A percentile compares a stretch with the other conserved stretches of the same genome.
These are phyloP conservation scores for Hemichromis elongatus DNA, from an alignment of 2,113 vertebrate genomes.

Conservation along the genomic window DNA sequence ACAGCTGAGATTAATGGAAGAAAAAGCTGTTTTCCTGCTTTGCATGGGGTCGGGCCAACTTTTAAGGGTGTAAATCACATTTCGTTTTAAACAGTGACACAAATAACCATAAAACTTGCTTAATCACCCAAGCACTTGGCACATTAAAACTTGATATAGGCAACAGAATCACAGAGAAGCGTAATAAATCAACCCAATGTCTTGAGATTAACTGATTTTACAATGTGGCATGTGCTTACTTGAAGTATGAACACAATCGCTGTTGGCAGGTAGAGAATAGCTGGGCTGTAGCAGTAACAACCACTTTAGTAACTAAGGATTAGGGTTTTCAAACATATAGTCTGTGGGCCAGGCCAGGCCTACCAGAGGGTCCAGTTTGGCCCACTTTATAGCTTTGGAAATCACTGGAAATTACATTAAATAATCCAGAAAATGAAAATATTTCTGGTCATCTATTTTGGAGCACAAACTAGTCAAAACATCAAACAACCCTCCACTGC, in stretches of 20 bases:
- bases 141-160: not conserved
- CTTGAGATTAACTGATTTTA: not conserved
- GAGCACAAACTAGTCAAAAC: not conserved
- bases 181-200: not conserved
- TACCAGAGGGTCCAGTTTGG: not conserved
- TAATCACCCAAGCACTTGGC: not conserved
- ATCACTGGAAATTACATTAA: not conserved
- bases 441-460: not conserved
- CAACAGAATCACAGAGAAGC: not conserved
- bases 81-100: not conserved
- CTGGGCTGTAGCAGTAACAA: not conserved
- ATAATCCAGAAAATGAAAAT: not conserved
- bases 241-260: rapidly evolving
- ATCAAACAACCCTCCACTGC: not conserved
- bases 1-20: not conserved
- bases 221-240: not conserved
- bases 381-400: not conserved
- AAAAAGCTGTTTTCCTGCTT: not conserved
- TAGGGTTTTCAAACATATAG: not conserved
- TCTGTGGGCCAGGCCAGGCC: not conserved
- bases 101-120: not conserved
- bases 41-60: not conserved
- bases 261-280: not conserved
- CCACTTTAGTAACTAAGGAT: not conserved
- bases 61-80: not conserved